Percentiles rank a stretch among this genome's conserved stretches.
These are phyloP conservation scores for Psittacara wagleri DNA, from an alignment of 2,113 vertebrate genomes.

Conservation along the genomic window DNA sequence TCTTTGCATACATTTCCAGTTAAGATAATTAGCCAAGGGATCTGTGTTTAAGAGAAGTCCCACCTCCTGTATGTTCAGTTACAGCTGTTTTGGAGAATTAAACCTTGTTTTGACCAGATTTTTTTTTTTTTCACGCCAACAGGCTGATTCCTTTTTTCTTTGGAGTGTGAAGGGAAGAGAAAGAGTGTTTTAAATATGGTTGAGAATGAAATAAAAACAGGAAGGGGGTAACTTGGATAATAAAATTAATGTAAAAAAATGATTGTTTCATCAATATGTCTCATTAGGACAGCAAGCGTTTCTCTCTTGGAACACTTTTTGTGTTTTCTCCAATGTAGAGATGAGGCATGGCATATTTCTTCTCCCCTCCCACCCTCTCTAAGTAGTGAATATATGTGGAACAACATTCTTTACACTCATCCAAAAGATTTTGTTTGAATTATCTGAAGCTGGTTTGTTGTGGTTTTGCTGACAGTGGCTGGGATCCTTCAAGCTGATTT, in stretches of 20 bases:
- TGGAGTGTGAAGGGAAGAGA: neutral
- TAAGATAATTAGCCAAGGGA: neutral
- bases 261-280: neutral
- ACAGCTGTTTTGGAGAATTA: constrained; percentile 3
- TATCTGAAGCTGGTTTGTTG: neutral
- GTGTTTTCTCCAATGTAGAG: neutral
- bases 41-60: neutral
- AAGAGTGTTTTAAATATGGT: neutral
- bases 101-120: neutral
- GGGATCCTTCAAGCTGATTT: constrained; percentile 26
- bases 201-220: neutral
- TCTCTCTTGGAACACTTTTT: neutral
- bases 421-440: constrained; percentile 27
- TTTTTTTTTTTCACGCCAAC: neutral
- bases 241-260: neutral
- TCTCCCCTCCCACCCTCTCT: neutral
- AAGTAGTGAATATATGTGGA: neutral
- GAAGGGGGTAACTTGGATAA: neutral
- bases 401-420: neutral
- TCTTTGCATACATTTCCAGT: constrained; percentile 2
- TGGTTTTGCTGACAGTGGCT: constrained; percentile 47
- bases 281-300: neutral
- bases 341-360: neutral
- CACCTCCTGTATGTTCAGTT: neutral
- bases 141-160: neutral